These are phyloP conservation scores for Baryphthengus martii DNA, from an alignment of 2,113 vertebrate species.

Conservation along the genomic window DNA sequence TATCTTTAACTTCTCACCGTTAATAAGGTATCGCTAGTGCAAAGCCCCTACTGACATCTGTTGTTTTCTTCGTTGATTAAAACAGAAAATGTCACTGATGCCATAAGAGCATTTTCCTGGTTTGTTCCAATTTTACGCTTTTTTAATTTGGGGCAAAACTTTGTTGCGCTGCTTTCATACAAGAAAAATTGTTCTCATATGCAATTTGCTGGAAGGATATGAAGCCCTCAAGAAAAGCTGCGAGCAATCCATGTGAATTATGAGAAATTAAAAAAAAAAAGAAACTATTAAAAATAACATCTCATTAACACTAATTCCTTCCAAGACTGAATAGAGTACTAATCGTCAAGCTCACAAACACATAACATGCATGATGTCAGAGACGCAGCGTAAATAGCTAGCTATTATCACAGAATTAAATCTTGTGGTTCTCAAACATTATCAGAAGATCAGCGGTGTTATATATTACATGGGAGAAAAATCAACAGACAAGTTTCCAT, in stretches of 20 bases:
- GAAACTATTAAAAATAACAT: background rate
- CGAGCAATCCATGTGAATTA: fast-evolving
- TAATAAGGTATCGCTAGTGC: background rate
- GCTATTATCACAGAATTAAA: background rate
- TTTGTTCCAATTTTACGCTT: background rate
- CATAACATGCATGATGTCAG: background rate
- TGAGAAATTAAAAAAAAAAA: background rate
- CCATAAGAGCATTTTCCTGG: background rate
- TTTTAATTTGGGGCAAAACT: background rate
- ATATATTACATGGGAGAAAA: background rate
- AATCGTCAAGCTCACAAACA: background rate
- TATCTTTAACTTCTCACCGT: background rate
- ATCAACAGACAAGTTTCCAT: background rate
- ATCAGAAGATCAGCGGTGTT: background rate
- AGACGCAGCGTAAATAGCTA: background rate
- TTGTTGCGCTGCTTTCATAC: background rate
- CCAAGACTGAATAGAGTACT: background rate
- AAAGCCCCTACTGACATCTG: background rate
- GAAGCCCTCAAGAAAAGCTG: background rate
- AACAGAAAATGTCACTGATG: background rate
- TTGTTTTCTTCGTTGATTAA: background rate
- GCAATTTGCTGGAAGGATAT: background rate
- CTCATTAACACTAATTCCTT: background rate
- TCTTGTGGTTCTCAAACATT: background rate
- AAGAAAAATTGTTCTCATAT: background rate